These are phyloP conservation scores for Campoplex nolae DNA, from an alignment of 2,888 invertebrate genomes.

Conservation along the genomic window DNA sequence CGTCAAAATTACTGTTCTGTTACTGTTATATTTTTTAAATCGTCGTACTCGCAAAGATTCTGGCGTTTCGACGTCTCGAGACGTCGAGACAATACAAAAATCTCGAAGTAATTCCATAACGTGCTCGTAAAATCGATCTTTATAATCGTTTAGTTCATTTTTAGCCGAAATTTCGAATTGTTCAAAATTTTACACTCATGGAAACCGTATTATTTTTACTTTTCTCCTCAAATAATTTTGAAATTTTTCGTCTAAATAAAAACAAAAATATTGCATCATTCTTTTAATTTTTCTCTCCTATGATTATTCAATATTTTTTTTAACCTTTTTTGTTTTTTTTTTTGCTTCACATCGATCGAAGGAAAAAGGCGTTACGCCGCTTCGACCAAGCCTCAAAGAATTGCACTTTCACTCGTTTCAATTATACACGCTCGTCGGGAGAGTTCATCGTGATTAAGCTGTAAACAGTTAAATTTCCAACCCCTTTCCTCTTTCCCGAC, in stretches of 20 bases:
- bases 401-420: constrained; percentile 70
- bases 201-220: too few species aligned
- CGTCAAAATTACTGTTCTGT: background rate
- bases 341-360: constrained; percentile 5
- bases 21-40: too few species aligned
- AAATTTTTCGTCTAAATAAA: background rate
- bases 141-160: background rate
- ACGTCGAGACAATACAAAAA: background rate
- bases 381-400: constrained; percentile 47
- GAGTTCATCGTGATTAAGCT: constrained; percentile 45
- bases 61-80: too few species aligned
- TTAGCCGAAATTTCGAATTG: too few species aligned
- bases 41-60: too few species aligned
- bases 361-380: constrained; percentile 29
- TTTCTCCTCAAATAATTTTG: too few species aligned
- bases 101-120: background rate
- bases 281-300: background rate
- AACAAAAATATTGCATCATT: background rate
- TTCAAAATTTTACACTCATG: too few species aligned
- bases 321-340: background rate
- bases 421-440: constrained; percentile 57
- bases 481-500: background rate
- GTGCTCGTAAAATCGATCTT: background rate
- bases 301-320: constrained; percentile 2
- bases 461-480: constrained; percentile 34